Base-by-base conservation (phyloP, 2,888 invertebrate species). In the Celastrina argiolus region DNA sequence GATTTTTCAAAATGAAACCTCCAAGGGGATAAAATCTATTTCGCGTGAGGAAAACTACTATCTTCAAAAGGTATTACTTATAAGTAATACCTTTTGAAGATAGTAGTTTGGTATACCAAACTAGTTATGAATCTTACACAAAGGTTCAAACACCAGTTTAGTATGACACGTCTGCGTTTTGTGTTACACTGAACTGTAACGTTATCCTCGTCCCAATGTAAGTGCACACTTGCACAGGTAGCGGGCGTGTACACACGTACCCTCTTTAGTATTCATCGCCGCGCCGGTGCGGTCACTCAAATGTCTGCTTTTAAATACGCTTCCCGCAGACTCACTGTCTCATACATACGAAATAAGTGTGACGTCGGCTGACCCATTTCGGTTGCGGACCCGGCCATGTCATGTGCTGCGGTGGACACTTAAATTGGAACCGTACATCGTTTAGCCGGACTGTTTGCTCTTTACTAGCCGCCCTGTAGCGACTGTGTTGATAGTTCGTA, bases 291-390 rank as follows among this genome's bases (percentile, higher is more conserved):
- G 79, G 87, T 82, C 85, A 83, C 81, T 82, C 81, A 81, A 83
- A 85, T 79, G 81, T 78, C 41, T 42, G 68, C 80, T 83, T 84
- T 85, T 84, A 87, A 85, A 87, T 84, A 84, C 81, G 79, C 74
- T 76, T 76, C 75, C 80, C 73, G 74, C 78, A 76, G 75, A 75
- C 78, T 78, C 61, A 61, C 73, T 81, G 81, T 82, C 81, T 84
- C 85, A 85, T 87, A 87, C 87, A 87, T 87, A 86, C 85, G 74
- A 78, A 85, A 84, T 83, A 81, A 81, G 84, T 71, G 74, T 76
- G 72, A 69, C 71, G 69, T 71, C 71, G 67, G 64, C 70, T 77
- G 80, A 79, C 80, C 81, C 72, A 78, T 73, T 78, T 81, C 74
- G 74, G 71, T 74, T 73, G 72, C 66, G 69, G 71, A 67, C 63